Evolutionary conservation across 2,888 invertebrate genomes (phyloP).

Genomic region (Hesperia comma): DNA sequence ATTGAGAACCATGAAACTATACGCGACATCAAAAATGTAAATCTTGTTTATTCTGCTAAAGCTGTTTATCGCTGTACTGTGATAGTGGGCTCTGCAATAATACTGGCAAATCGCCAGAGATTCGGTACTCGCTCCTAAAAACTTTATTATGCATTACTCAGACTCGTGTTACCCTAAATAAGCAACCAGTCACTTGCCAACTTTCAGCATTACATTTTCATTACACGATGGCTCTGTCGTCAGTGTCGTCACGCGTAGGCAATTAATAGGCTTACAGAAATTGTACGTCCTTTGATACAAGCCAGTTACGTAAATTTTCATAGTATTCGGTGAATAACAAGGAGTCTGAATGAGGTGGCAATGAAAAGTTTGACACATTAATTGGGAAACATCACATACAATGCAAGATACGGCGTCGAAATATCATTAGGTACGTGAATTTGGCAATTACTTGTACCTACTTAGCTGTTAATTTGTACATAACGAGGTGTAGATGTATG

Average conservation of each 20-base stretch:
- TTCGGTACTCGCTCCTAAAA: slow-evolving; percentile 62
- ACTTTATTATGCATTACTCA: slow-evolving; percentile 79
- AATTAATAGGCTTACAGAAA: slow-evolving; percentile 44
- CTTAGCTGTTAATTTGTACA: no score
- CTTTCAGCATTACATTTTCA: slow-evolving; percentile 77
- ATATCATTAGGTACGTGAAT: neutral
- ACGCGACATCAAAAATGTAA: neutral
- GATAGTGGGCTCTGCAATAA: slow-evolving; percentile 53
- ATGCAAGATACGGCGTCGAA: neutral
- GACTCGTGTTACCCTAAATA: slow-evolving; percentile 73
- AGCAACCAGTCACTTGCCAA: slow-evolving; percentile 76
- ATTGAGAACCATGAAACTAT: neutral
- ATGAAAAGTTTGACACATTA: neutral
- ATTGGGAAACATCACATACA: neutral
- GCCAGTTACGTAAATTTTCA: no score
- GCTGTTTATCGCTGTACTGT: slow-evolving; percentile 45
- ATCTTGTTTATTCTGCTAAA: slow-evolving; percentile 11
- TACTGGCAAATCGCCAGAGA: slow-evolving; percentile 64
- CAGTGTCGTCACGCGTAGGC: slow-evolving; percentile 47
- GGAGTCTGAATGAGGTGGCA: neutral
- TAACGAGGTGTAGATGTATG: no score
- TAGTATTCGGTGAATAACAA: no score
- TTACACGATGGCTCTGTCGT: slow-evolving; percentile 61
- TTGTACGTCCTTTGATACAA: neutral
- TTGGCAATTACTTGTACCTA: no score